Conservation (phyloP, 2,888 invertebrate genomes). For the Dendrolimus houi region DNA sequence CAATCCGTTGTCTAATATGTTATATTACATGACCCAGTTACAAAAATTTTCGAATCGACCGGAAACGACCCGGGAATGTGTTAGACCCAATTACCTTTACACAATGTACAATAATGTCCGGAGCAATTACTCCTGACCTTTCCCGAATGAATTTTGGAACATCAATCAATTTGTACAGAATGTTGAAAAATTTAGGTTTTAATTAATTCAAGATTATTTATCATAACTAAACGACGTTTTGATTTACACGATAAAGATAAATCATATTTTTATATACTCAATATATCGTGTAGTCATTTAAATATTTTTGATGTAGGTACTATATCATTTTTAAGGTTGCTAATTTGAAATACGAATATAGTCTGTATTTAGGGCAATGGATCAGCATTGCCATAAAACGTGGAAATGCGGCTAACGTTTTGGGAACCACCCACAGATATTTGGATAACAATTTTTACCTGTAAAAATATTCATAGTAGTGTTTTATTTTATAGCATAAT, state of each 20-base stretch:
- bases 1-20: background rate
- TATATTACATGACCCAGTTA: conserved; percentile 28
- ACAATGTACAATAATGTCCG: conserved; percentile 8
- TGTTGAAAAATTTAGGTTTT: background rate
- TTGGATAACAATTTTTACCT: no score
- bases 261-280: no score
- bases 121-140: background rate
- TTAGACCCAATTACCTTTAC: conserved; percentile 6
- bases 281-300: no score
- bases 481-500: no score
- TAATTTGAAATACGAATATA: no score
- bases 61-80: conserved; percentile 11
- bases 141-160: background rate
- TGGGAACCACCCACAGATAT: no score
- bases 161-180: background rate
- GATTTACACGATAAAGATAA: background rate
- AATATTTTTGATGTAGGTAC: no score
- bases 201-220: background rate
- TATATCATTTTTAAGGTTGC: no score
- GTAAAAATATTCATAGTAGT: no score
- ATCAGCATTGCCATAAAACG: no score
- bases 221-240: background rate
- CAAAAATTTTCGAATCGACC: conserved; percentile 28
- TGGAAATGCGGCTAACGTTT: no score
- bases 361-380: no score